Percentiles rank a stretch among this genome's conserved stretches.
phyloP scores from a whole-genome alignment of 1,140 invertebrate species.

The Scaptomyza graminum region DNA sequence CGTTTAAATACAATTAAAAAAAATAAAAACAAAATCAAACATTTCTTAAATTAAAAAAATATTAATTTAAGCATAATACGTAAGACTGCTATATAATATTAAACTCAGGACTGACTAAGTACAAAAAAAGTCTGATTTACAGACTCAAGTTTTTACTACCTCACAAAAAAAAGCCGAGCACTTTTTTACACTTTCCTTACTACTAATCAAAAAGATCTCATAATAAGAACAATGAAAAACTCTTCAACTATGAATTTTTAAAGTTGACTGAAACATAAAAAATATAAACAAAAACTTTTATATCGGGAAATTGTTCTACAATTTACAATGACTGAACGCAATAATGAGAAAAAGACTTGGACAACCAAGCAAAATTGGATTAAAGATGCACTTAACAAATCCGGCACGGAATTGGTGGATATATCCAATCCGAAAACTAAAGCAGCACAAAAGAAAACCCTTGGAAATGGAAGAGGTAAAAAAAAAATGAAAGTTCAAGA shows the following conservation, averaged over 20 bases:
- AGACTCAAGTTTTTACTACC: slow-evolving; percentile 24
- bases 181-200: slow-evolving; percentile 4
- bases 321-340: slow-evolving; percentile 63
- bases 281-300: slow-evolving; percentile 6
- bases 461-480: slow-evolving; percentile 64
- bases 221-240: neutral
- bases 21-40: neutral
- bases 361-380: slow-evolving; percentile 75
- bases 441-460: slow-evolving; percentile 38
- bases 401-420: slow-evolving; percentile 77
- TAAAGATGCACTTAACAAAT: slow-evolving; percentile 78
- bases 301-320: neutral
- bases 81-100: slow-evolving; percentile 49
- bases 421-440: slow-evolving; percentile 58
- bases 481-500: slow-evolving; percentile 1
- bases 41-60: neutral
- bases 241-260: slow-evolving; percentile 6
- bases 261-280: slow-evolving; percentile 10
- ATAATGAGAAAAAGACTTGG: slow-evolving; percentile 65
- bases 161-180: slow-evolving; percentile 13
- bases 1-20: slow-evolving; percentile 37
- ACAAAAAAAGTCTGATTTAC: slow-evolving; percentile 42
- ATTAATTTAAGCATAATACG: slow-evolving; percentile 19
- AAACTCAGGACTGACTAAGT: slow-evolving; percentile 57
- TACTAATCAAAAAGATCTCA: slow-evolving; percentile 48